A percentile compares a stretch with the other conserved stretches of the same genome.
phyloP scores from a whole-genome alignment of 2,113 vertebrate species.

The Hypocryptadius cinnamomeus region DNA sequence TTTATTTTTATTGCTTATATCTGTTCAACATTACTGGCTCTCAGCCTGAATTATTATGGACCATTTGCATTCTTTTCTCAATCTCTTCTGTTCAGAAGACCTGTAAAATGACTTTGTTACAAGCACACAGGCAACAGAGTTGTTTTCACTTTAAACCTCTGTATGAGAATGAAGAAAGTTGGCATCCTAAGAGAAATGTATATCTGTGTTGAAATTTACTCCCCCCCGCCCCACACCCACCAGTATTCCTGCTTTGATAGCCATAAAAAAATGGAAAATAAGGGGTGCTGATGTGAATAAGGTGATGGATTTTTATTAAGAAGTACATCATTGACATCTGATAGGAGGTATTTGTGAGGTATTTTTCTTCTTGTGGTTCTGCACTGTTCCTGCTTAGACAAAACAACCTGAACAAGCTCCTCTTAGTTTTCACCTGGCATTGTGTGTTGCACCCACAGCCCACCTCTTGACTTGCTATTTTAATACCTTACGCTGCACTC shows the following conservation, averaged over 20 bases:
- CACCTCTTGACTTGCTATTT: not conserved
- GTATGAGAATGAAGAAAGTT: not conserved
- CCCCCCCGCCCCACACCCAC: too few species aligned
- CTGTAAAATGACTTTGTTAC: not conserved
- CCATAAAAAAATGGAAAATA: not conserved
- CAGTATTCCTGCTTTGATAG: not conserved
- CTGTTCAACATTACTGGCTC: not conserved
- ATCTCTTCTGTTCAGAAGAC: not conserved
- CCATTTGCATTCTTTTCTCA: not conserved
- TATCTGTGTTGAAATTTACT: not conserved
- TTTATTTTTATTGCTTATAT: slow-evolving; percentile 16
- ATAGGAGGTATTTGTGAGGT: not conserved
- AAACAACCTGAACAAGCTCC: not conserved
- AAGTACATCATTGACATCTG: not conserved
- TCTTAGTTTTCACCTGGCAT: not conserved
- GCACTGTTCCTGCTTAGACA: not conserved
- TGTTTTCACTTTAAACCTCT: not conserved
- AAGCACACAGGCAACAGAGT: not conserved
- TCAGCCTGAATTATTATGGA: not conserved
- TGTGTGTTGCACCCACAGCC: not conserved
- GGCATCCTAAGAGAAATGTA: not conserved
- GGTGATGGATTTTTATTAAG: not conserved
- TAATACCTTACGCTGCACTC: not conserved
- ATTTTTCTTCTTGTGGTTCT: not conserved
- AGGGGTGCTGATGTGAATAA: not conserved